These are phyloP conservation scores for Siniperca chuatsi DNA, from an alignment of 2,113 vertebrate genomes.

Conservation along the genomic window DNA sequence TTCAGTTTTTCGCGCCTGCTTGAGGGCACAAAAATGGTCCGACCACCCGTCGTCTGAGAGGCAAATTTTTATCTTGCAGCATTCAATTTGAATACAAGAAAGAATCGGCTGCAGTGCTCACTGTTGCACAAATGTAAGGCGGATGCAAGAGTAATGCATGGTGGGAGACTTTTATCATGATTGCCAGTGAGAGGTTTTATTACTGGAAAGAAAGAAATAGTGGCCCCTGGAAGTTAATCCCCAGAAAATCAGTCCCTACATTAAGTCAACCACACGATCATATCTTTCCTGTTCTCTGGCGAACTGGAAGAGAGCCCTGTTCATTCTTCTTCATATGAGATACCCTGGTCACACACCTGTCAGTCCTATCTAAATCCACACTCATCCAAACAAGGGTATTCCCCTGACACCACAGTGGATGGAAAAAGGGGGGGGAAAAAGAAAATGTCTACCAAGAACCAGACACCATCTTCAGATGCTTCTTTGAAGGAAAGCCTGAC, in stretches of 20 bases:
- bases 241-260: conserved; percentile 61
- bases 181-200: conserved; percentile 52
- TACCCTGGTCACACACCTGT: conserved; percentile 58
- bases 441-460: conserved; percentile 31
- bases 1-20: conserved; percentile 27
- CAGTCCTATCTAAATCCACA: conserved; percentile 57
- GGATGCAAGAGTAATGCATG: conserved; percentile 44
- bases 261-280: conserved; percentile 53
- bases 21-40: conserved; percentile 39
- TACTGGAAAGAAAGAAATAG: conserved; percentile 54
- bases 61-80: conserved; percentile 31
- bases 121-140: conserved; percentile 38
- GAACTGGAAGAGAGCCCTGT: conserved; percentile 51
- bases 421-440: not conserved
- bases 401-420: conserved; percentile 21
- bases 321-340: conserved; percentile 44
- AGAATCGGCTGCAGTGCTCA: conserved; percentile 20
- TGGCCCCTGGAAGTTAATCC: conserved; percentile 54
- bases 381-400: conserved; percentile 50
- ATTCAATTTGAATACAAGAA: conserved; percentile 29
- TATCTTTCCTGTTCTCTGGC: conserved; percentile 52
- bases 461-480: conserved; percentile 36
- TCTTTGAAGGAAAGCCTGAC: conserved; percentile 48
- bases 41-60: not conserved
- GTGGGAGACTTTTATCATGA: conserved; percentile 47